Base-by-base conservation (phyloP, 2,888 invertebrate genomes). In the Blomia tropicalis region DNA sequence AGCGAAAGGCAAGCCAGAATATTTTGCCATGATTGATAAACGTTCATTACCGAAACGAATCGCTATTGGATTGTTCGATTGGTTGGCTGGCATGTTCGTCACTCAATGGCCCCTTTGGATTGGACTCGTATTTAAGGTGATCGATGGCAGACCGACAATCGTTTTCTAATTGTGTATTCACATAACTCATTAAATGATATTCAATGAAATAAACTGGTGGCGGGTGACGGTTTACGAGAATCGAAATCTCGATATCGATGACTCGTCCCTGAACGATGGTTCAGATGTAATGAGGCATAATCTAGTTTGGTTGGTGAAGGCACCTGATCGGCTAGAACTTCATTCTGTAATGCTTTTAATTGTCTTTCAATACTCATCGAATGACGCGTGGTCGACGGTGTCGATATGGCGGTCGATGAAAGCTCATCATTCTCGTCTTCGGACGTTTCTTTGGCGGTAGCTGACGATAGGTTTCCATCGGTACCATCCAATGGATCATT, bases 1-100 rank as follows among this genome's bases (percentile, higher is more conserved):
- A 31, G 67, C 71, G 36, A 74, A 73, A 25, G 74, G 87, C 11
- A 60, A 31, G 2, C 60, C 60, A 25, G 60, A 60, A n/a, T 60
- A 60, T 32, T 60, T 60, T 25, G 59, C 11, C 2, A 17, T 17
- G 7, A 25, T 27, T 7, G 7, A 47, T 27, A 14, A 19, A 27
- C 27, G 51, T 11, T 47, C 51, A 47, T n/a, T 60, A 2, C 22
- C 2, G 5, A 29, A 4, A 25, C 11, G 30, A 23, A 7, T 60
- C 14, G 4, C 32, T 3, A 4, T 60, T 1, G 60, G 44, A 22
- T 4, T 51, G 5, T 3, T 58, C 7, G 60, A 60, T 19, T 60
- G 60, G 60, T 3, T 22, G 2, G 2, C 43, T n/a, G 60, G 60
- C 4, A 29, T 60, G 4, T 5, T 51, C 23, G 29, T 60, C 23